These are phyloP conservation scores for Tetraodon nigroviridis DNA, from an alignment of 2,113 vertebrate species.

Conservation along the genomic window DNA sequence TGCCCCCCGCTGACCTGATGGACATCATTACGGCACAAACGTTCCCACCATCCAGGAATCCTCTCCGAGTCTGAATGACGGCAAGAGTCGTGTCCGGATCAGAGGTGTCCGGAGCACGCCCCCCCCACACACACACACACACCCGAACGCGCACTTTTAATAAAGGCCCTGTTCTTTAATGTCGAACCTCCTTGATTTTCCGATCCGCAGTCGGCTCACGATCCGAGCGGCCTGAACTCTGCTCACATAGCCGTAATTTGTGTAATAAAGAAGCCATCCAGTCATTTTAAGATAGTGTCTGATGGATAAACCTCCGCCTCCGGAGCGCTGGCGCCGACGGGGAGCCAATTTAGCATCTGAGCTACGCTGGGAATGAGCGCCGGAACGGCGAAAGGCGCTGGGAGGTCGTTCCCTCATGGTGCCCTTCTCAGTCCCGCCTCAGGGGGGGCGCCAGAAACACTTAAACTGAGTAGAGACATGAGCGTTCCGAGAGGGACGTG, in stretches of 20 bases:
- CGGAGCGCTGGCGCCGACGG: neutral
- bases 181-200: constrained; percentile 1
- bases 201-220: constrained; percentile 3
- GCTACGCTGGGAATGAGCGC: constrained; percentile 27
- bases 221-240: neutral
- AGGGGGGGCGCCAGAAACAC: too few relatives aligned
- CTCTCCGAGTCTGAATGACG: too few relatives aligned
- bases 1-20: constrained; percentile 26
- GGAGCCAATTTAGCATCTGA: constrained; percentile 45
- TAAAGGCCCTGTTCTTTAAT: constrained; percentile 4
- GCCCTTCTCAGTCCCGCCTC: too few relatives aligned
- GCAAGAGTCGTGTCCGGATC: too few relatives aligned
- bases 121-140: too few relatives aligned
- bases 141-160: too few relatives aligned
- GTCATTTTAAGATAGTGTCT: constrained; percentile 35
- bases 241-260: constrained; percentile 8
- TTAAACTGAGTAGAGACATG: too few relatives aligned
- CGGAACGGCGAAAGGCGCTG: neutral
- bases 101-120: neutral
- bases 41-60: neutral
- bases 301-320: constrained; percentile 28
- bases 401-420: too few relatives aligned
- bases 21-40: constrained; percentile 18
- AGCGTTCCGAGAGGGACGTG: too few relatives aligned
- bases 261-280: constrained; percentile 22